phyloP scores from a whole-genome alignment of 2,797 vertebrate genomes.

The Sebastes trivittatus region DNA sequence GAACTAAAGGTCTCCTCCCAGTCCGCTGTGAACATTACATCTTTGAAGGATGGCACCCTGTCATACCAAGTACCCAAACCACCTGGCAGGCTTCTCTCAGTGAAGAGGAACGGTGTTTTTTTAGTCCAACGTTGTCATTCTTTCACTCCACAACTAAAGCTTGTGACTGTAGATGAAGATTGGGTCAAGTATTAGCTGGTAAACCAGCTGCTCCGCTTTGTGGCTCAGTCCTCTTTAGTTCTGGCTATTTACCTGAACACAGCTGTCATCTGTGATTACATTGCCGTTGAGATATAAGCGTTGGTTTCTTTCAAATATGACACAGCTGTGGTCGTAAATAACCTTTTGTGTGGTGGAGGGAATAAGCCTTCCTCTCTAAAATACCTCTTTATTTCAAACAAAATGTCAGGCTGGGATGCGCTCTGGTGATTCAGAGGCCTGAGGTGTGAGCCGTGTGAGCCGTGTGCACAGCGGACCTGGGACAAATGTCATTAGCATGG shows the following conservation, averaged over 20 bases:
- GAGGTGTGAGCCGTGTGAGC: constrained; percentile 15
- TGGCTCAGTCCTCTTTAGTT: background rate
- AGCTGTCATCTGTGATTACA: constrained; percentile 44
- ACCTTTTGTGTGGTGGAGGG: constrained; percentile 26
- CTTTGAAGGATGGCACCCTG: background rate
- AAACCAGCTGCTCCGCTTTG: constrained; percentile 2
- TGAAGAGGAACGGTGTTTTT: background rate
- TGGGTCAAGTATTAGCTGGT: background rate
- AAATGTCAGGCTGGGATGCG: constrained; percentile 42
- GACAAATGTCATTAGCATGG: constrained; percentile 10
- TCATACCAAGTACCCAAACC: background rate
- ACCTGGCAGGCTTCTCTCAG: background rate
- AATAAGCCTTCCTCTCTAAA: constrained; percentile 38
- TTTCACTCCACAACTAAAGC: background rate
- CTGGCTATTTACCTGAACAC: constrained; percentile 36
- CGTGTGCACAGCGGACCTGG: constrained; percentile 2
- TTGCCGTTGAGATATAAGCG: constrained; percentile 23
- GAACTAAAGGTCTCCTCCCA: background rate
- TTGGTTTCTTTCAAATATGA: constrained; percentile 7
- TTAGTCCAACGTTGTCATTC: background rate
- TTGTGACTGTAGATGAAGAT: background rate
- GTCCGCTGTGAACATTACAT: background rate
- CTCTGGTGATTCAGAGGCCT: constrained; percentile 39
- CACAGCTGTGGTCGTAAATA: constrained; percentile 39
- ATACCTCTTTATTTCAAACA: constrained; percentile 51